phyloP scores from a whole-genome alignment of 2,888 invertebrate genomes.

The Parelbella ahira region DNA sequence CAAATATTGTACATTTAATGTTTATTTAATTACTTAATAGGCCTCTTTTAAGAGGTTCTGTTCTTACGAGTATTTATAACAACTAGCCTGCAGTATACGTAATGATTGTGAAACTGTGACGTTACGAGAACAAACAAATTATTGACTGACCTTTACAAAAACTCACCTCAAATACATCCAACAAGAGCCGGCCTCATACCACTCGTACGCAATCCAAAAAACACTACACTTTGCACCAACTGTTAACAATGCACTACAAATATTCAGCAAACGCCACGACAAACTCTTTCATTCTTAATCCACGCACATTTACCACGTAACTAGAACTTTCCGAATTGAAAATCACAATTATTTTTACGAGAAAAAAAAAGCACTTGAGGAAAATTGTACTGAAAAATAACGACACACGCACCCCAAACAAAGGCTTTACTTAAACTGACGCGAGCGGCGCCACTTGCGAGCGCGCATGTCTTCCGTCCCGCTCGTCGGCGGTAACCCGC shows the following conservation, averaged over 20 bases:
- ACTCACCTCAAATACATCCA: slow-evolving; percentile 43
- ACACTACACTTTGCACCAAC: slow-evolving; percentile 25
- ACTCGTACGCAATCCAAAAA: slow-evolving; percentile 31
- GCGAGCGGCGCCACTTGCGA: slow-evolving; percentile 41
- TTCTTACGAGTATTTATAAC: slow-evolving; percentile 3
- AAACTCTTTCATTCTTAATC: too few relatives aligned
- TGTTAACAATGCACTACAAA: slow-evolving; percentile 1
- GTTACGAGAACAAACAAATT: slow-evolving; percentile 8
- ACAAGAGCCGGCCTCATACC: slow-evolving; percentile 30
- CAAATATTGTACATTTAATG: too few relatives aligned
- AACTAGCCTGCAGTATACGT: not conserved
- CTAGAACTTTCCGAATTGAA: not conserved
- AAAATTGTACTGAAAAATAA: slow-evolving; percentile 4
- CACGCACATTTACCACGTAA: slow-evolving; percentile 4
- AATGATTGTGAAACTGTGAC: slow-evolving; percentile 6
- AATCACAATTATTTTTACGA: slow-evolving; percentile 2
- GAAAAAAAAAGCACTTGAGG: slow-evolving; percentile 16
- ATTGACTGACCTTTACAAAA: slow-evolving; percentile 11
- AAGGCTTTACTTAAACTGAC: slow-evolving; percentile 45
- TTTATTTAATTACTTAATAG: too few relatives aligned
- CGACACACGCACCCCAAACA: slow-evolving; percentile 32
- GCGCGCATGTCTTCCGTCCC: slow-evolving; percentile 24
- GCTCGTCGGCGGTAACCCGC: slow-evolving; percentile 28
- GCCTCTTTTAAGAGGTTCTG: too few relatives aligned
- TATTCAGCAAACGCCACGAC: not conserved